phyloP scores from a whole-genome alignment of 2,888 invertebrate genomes.

The Mayetiola destructor region DNA sequence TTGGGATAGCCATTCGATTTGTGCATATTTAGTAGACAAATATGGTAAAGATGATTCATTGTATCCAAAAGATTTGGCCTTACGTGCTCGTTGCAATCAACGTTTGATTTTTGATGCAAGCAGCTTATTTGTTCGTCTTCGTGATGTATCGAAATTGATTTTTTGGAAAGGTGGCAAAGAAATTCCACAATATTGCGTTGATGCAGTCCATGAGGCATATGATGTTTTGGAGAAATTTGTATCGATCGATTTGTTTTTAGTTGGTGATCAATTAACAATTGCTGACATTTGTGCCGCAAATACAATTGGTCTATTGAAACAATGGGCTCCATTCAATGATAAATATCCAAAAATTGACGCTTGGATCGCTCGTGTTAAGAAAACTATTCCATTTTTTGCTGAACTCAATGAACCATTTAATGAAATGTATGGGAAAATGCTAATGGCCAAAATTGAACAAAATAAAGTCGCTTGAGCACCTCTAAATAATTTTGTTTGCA shows the following conservation, averaged over 20 bases:
- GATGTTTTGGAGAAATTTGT: slow-evolving; percentile 36
- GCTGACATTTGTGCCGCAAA: slow-evolving; percentile 38
- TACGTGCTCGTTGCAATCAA: slow-evolving; percentile 30
- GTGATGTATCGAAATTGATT: slow-evolving; percentile 29
- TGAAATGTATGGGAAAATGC: not conserved
- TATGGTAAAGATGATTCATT: slow-evolving; percentile 41
- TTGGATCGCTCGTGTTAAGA: slow-evolving; percentile 29
- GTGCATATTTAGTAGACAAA: slow-evolving; percentile 44
- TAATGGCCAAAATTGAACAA: not conserved
- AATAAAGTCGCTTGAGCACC: too few species aligned
- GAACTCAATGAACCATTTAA: slow-evolving; percentile 22
- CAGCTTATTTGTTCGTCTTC: slow-evolving; percentile 30
- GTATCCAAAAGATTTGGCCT: slow-evolving; percentile 30
- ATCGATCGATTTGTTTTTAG: slow-evolving; percentile 33
- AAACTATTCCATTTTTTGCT: slow-evolving; percentile 18
- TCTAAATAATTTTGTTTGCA: too few species aligned
- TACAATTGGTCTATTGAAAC: slow-evolving; percentile 35
- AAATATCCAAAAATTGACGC: slow-evolving; percentile 36
- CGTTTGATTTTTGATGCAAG: slow-evolving; percentile 32
- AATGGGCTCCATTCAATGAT: slow-evolving; percentile 35
- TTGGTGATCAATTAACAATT: slow-evolving; percentile 35
- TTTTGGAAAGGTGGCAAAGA: slow-evolving; percentile 35
- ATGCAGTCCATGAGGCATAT: slow-evolving; percentile 36
- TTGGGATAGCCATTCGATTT: slow-evolving; percentile 53
- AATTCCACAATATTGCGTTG: slow-evolving; percentile 37